Evolutionary conservation across 2,888 invertebrate genomes (phyloP), one percentile per base, ranked within the genome.

Genomic region (Therioaphis trifolii): DNA sequence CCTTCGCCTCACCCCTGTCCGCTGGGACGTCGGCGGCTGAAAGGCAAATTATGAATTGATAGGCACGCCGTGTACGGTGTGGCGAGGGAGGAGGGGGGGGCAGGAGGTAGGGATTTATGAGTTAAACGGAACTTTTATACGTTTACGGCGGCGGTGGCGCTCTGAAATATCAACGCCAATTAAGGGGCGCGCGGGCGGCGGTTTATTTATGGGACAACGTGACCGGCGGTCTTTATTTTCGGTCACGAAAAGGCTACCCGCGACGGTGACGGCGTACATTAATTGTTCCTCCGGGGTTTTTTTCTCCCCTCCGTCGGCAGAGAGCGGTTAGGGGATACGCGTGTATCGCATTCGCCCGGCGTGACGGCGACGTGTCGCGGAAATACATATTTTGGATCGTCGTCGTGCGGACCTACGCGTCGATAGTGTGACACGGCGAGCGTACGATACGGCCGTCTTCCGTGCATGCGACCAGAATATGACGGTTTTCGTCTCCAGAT

Each of bases 181-280:
- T 80, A 72, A 61, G 61, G 49, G 80, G 52, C 11, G 66, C 3
- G 21, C 18, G 72, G 72, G 49, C 24, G 43, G 46, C 14, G 9
- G 58, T 49, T 82, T 82, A 82, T 82, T 82, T 82, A 82, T 82
- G 74, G 63, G n/a, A n/a, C 82, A 12, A 82, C 82, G 82, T 82
- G 82, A 82, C 80, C 72, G 72, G 46, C 80, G 58, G 76, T 63
- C 58, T 69, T 77, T 84, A 46, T 75, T 76, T 77, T 69, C 63
- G 77, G 75, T 84, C 84, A 84, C 84, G 76, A 84, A 77, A n/a
- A 66, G 68, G 66, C 3, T 2, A 40, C 49, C 74, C 52, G 21
- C 9, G 4, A 40, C 55, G 61, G 9, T 35, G 63, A 80, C 72
- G 24, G 35, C 35, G 40, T 52, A 63, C 68, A 43, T 76, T n/a